Evolutionary conservation across 2,888 invertebrate species (phyloP).

Genomic region (Sycophila texana): DNA sequence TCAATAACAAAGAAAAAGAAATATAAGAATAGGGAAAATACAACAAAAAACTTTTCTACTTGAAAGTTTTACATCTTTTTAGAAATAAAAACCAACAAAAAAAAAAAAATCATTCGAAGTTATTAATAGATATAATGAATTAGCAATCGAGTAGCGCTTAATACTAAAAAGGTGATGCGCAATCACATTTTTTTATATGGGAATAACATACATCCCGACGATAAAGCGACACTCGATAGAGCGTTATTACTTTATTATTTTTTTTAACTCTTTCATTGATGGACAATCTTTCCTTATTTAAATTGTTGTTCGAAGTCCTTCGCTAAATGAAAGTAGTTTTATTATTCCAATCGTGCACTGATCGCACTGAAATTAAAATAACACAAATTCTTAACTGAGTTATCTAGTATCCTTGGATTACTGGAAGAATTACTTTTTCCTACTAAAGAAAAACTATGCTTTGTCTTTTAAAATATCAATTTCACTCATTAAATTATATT

Average conservation of each 20-base stretch:
- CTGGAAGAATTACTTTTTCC: constrained; percentile 44
- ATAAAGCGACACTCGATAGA: constrained; percentile 60
- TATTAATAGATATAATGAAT: constrained; percentile 58
- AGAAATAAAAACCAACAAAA: constrained; percentile 63
- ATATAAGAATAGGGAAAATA: constrained; percentile 61
- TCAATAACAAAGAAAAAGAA: constrained; percentile 55
- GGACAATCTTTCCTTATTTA: constrained; percentile 53
- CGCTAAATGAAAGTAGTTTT: constrained; percentile 8
- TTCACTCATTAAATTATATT: constrained; percentile 30
- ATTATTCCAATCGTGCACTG: too few species aligned
- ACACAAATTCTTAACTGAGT: constrained; percentile 12
- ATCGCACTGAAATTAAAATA: too few species aligned
- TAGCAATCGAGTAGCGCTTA: constrained; percentile 65
- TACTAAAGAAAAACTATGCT: constrained; percentile 34
- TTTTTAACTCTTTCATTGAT: constrained; percentile 59
- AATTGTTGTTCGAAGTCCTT: constrained; percentile 64
- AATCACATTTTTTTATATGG: constrained; percentile 59
- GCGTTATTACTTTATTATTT: constrained; percentile 58
- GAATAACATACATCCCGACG: constrained; percentile 40
- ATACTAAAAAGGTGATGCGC: constrained; percentile 66
- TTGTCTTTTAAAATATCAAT: constrained; percentile 16
- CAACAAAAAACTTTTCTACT: constrained; percentile 59
- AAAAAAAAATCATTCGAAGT: constrained; percentile 62
- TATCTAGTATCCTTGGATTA: constrained; percentile 28
- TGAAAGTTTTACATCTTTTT: constrained; percentile 59